These are phyloP conservation scores for Peucedramus taeniatus DNA, from an alignment of 2,113 vertebrate species.

Conservation along the genomic window DNA sequence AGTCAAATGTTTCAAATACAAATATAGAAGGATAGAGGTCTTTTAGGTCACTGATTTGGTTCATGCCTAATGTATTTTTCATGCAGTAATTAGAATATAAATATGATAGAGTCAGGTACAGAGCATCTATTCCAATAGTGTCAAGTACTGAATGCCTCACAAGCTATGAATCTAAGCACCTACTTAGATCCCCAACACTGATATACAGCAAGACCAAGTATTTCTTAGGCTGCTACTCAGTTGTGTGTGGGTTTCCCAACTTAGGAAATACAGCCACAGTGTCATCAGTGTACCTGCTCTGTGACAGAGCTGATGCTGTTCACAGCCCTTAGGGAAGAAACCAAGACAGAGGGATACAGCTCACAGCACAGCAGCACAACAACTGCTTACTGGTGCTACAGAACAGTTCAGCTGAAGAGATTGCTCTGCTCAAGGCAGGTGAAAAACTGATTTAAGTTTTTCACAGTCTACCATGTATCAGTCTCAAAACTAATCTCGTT, in stretches of 20 bases:
- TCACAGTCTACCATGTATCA: not conserved
- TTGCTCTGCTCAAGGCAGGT: not conserved
- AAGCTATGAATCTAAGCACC: not conserved
- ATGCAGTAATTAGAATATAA: not conserved
- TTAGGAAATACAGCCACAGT: not conserved
- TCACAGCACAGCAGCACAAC: not conserved
- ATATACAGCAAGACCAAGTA: not conserved
- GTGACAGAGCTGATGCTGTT: not conserved
- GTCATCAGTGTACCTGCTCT: not conserved
- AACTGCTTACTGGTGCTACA: not conserved
- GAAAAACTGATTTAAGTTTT: not conserved
- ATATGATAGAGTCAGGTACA: not conserved
- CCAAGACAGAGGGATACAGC: not conserved
- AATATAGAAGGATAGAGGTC: not conserved
- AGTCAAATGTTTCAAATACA: slow-evolving; percentile 31
- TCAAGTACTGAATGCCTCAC: not conserved
- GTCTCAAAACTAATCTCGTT: not conserved
- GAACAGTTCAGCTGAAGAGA: not conserved
- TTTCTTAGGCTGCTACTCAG: not conserved
- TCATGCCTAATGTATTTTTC: not conserved
- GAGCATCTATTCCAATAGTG: not conserved
- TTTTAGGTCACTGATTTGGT: not conserved
- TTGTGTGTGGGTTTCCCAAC: not conserved
- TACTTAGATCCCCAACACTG: not conserved
- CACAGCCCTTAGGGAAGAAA: not conserved